phyloP scores from a whole-genome alignment of 2,888 invertebrate genomes.

The Xylota sylvarum region DNA sequence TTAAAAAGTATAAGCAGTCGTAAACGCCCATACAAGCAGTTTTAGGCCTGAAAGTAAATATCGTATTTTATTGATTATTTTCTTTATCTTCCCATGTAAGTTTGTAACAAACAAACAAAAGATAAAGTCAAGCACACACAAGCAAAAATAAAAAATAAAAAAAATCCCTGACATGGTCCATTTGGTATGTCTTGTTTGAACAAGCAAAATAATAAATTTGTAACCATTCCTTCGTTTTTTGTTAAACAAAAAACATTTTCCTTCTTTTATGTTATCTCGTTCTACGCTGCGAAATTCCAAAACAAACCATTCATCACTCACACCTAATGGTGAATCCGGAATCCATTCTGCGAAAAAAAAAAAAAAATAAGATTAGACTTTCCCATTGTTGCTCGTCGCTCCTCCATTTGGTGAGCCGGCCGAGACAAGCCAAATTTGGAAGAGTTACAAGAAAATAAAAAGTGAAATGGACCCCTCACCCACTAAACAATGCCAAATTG shows the following conservation, averaged over 20 bases:
- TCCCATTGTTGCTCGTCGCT: constrained; percentile 29
- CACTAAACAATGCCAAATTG: constrained; percentile 67
- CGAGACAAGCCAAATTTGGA: constrained; percentile 46
- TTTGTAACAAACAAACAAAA: constrained; percentile 31
- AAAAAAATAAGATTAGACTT: constrained; percentile 22
- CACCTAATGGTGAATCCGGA: constrained; percentile 42
- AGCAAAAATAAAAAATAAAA: constrained; percentile 5
- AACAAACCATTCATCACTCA: constrained; percentile 52
- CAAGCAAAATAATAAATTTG: neutral
- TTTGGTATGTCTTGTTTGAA: constrained; percentile 16
- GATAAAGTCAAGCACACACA: constrained; percentile 15
- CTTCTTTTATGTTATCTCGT: constrained; percentile 11
- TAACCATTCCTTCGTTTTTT: constrained; percentile 3
- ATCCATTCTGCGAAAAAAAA: constrained; percentile 36
- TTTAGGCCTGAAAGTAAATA: neutral
- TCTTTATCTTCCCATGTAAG: constrained; percentile 25
- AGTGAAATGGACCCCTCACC: constrained; percentile 65
- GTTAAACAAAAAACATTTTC: constrained; percentile 26
- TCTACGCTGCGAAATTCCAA: constrained; percentile 27
- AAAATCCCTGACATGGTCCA: constrained; percentile 12
- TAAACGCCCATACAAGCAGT: constrained; percentile 2
- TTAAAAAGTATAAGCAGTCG: neutral
- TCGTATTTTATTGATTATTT: constrained; percentile 9
- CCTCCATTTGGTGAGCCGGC: neutral
- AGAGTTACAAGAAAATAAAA: constrained; percentile 69